phyloP scores from a whole-genome alignment of 2,797 vertebrate genomes.

The Manis javanica region DNA sequence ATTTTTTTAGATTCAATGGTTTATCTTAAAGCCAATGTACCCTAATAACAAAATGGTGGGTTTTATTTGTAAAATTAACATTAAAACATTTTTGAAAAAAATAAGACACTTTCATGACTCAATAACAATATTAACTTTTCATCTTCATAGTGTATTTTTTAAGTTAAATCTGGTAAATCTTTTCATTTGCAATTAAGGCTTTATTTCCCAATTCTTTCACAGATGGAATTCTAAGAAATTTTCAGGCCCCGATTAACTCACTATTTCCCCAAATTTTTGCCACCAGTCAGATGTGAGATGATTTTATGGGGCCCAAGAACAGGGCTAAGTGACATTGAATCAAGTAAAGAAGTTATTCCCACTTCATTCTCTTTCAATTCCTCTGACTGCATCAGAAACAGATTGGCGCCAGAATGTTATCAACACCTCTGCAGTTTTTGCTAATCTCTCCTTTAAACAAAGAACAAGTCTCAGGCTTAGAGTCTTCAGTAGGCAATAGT shows the following conservation, averaged over 20 bases:
- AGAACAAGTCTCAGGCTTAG: neutral
- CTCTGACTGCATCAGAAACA: neutral
- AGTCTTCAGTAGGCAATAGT: neutral
- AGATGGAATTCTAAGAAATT: conserved; percentile 36
- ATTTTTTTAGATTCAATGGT: conserved; percentile 16
- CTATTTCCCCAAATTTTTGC: neutral
- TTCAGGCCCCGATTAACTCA: neutral
- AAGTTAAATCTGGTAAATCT: conserved; percentile 17
- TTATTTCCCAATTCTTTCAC: neutral
- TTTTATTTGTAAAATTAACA: conserved; percentile 43
- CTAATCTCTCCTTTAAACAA: neutral
- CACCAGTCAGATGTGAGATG: neutral
- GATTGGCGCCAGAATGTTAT: neutral
- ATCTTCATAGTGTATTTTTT: neutral
- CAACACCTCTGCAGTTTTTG: neutral
- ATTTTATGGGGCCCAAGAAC: neutral
- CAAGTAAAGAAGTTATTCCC: neutral
- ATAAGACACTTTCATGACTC: neutral
- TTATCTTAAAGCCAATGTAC: conserved; percentile 13
- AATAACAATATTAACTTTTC: neutral
- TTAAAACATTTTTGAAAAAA: conserved; percentile 22
- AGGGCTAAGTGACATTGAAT: neutral
- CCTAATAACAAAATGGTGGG: neutral
- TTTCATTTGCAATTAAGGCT: neutral
- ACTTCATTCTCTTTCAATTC: neutral